Evolutionary conservation across 2,113 vertebrate species (phyloP).

Genomic region (Lepus americanus): DNA sequence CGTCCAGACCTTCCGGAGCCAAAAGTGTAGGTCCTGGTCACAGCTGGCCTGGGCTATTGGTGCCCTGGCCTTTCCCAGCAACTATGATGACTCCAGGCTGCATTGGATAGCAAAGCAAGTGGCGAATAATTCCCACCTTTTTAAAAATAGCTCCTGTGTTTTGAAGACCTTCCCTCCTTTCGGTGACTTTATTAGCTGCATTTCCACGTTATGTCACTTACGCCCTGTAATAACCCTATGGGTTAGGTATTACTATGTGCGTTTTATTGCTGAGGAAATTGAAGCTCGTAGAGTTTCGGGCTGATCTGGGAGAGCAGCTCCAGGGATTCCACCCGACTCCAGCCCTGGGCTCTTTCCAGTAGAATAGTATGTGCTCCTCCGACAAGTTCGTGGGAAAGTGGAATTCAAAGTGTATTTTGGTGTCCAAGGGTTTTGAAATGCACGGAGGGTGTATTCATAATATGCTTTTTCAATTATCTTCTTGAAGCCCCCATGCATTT

Average conservation of each 20-base stretch:
- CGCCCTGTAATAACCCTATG: conserved; percentile 4
- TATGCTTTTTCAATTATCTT: too few species aligned
- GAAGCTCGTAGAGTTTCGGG: not conserved
- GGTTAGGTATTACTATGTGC: conserved; percentile 22
- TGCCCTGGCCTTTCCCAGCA: conserved; percentile 31
- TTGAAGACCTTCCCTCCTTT: conserved; percentile 48
- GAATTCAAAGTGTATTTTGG: too few species aligned
- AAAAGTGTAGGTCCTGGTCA: not conserved
- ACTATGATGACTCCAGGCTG: not conserved
- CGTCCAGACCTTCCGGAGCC: not conserved
- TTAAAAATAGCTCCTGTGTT: conserved; percentile 68
- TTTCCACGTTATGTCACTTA: conserved; percentile 35
- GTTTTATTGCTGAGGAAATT: conserved; percentile 47
- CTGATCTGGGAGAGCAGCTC: not conserved
- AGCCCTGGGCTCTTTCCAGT: not conserved
- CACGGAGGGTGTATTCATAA: too few species aligned
- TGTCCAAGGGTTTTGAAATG: too few species aligned
- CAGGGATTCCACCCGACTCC: not conserved
- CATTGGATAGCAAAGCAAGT: conserved; percentile 47
- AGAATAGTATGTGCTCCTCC: not conserved
- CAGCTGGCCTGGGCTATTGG: not conserved
- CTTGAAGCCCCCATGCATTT: too few species aligned
- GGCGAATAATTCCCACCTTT: conserved; percentile 48
- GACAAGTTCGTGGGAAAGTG: too few species aligned
- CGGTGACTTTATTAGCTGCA: conserved; percentile 45